Conservation (phyloP, 2,888 invertebrate genomes). For the Eurytoma adleriae region DNA sequence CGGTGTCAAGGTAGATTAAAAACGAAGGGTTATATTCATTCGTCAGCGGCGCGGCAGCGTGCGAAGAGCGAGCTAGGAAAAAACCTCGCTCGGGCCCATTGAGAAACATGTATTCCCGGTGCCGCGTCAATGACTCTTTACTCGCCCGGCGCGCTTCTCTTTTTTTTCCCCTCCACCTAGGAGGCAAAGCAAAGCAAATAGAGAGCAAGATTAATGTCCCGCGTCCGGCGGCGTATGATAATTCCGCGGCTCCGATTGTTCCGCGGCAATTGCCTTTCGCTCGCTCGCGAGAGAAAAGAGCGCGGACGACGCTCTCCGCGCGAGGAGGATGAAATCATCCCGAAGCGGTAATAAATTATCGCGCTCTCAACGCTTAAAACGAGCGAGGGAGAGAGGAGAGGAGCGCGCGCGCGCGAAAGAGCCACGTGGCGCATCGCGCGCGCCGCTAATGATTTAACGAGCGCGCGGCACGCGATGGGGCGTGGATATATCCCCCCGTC, state of each 20-base stretch:
- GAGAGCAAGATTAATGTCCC: conserved; percentile 54
- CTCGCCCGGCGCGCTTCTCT: conserved; percentile 14
- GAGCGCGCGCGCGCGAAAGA: background rate
- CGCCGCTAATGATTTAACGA: conserved; percentile 71
- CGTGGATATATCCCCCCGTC: conserved; percentile 64
- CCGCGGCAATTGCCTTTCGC: conserved; percentile 33
- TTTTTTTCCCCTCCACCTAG: background rate
- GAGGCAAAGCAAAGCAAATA: conserved; percentile 35
- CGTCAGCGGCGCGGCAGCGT: conserved; percentile 15
- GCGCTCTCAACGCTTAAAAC: conserved; percentile 61
- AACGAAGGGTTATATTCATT: conserved; percentile 49
- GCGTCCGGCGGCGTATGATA: conserved; percentile 43
- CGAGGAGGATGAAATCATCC: conserved; percentile 56
- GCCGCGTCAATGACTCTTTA: conserved; percentile 44
- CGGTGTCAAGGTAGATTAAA: conserved; percentile 49
- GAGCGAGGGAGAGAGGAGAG: conserved; percentile 36
- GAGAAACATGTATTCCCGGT: conserved; percentile 19
- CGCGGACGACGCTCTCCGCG: background rate
- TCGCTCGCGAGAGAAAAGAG: conserved; percentile 1
- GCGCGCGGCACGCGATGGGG: conserved; percentile 71
- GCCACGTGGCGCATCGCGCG: conserved; percentile 61
- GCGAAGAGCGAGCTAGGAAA: background rate
- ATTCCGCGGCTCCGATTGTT: conserved; percentile 40
- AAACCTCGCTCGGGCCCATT: background rate
- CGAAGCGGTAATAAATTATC: conserved; percentile 61